phyloP scores from a whole-genome alignment of 2,113 vertebrate species.

The Crocuta crocuta region DNA sequence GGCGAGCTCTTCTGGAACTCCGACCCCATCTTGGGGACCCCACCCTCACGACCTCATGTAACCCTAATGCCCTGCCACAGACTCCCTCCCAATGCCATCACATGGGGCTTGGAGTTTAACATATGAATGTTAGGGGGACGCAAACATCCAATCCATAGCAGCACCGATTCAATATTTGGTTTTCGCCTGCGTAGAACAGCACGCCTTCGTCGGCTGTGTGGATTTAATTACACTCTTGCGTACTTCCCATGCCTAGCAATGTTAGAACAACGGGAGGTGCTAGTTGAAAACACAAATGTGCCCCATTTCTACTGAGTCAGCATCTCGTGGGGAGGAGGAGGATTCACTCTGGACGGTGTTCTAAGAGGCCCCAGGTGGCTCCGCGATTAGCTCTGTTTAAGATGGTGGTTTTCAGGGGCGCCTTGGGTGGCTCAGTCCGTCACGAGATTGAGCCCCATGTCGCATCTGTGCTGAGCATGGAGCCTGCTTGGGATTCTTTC shows the following conservation, averaged over 20 bases:
- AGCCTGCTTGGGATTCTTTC: no score
- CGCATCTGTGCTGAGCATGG: no score
- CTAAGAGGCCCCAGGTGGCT: neutral
- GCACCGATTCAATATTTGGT: neutral
- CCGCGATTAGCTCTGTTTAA: neutral
- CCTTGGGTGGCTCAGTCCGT: neutral
- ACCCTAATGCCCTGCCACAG: neutral
- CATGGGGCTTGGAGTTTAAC: neutral
- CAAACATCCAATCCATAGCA: neutral
- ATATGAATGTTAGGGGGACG: neutral
- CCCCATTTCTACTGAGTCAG: neutral
- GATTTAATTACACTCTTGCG: neutral
- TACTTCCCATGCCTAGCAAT: neutral
- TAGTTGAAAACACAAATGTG: neutral
- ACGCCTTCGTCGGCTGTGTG: neutral
- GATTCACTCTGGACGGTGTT: neutral
- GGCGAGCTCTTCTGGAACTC: neutral
- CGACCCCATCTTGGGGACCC: rapidly evolving
- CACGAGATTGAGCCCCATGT: no score
- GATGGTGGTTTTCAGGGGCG: neutral
- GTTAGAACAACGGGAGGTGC: neutral
- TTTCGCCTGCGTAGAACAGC: neutral
- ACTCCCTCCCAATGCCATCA: neutral
- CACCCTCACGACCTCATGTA: no score
- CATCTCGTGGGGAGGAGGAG: rapidly evolving